Evolutionary conservation across 37 sponge, comb jelly and placozoan species (phyloP), one percentile per base, ranked within the genome.

Genomic region (Oscarella lobularis): DNA sequence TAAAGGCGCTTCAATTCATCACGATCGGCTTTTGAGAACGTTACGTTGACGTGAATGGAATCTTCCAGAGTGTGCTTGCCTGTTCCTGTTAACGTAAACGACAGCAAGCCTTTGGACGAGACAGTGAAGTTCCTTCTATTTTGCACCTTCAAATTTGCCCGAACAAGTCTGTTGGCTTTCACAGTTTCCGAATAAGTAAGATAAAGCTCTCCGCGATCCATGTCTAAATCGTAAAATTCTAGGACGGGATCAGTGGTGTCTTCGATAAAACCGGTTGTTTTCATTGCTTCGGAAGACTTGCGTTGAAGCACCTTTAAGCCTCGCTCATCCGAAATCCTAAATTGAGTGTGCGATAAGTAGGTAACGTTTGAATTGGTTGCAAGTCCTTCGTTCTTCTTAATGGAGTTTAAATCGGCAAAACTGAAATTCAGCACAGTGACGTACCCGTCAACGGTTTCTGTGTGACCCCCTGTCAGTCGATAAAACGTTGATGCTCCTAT

Each of bases 121-220:
- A 29, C n/a, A 2, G 75, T 67, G n/a, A 80, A 79, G 70, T 74
- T 89, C 38, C 37, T 32, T 67, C 81, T 78, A 77, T 77, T 77
- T 67, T 94, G 95, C 33, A 94, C 68, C 1, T 87, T 89, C n/a
- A 94, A 78, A 35, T 74, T 74, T 2, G 83, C 83, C 0, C 75
- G 41, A 55, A 81, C 83, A 35, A 94, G 39, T 29, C 89, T 90
- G 39, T 81, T 87, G 9, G 85, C 79, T 35, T 83, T 89, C 6
- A 94, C 87, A 39, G 95, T 94, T 55, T 94, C 95, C 74, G 80
- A 86, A 75, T 89, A 94, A 20, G 79, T 83, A 2, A 94, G 73
- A 72, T 85, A 67, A 1, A 94, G 81, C 1, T 78, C 33, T 0
- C 90, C 90, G 20, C 60, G 9, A 33, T 94, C 72, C 95, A 94